Evolutionary conservation across 2,797 vertebrate genomes (phyloP).

Genomic region (Hipposideros larvatus): DNA sequence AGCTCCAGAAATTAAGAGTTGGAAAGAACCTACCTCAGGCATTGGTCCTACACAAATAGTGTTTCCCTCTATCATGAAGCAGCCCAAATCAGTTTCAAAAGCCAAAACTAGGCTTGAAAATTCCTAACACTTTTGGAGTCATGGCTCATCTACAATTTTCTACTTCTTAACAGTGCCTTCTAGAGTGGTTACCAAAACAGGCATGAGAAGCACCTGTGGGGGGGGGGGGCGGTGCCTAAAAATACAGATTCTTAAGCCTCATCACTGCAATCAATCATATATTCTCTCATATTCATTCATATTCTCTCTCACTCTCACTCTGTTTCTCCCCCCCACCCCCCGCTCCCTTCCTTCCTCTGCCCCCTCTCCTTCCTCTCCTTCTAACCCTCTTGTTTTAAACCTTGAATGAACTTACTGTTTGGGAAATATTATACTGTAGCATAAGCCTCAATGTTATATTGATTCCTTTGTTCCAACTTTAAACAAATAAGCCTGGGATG

Average conservation of each 20-base stretch:
- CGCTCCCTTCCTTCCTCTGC: background rate
- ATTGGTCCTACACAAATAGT: background rate
- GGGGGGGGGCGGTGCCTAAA: background rate
- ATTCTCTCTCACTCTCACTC: no score
- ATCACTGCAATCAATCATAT: constrained; percentile 5
- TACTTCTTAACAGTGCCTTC: constrained; percentile 34
- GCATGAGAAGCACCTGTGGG: background rate
- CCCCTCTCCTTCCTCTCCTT: background rate
- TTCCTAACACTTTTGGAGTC: constrained; percentile 43
- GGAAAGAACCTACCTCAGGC: background rate
- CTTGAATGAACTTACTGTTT: constrained; percentile 58
- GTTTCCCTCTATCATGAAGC: background rate
- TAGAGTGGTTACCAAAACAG: background rate
- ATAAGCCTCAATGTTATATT: constrained; percentile 39
- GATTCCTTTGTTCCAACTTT: constrained; percentile 53
- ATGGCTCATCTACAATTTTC: constrained; percentile 29
- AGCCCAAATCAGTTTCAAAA: constrained; percentile 53
- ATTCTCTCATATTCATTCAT: background rate
- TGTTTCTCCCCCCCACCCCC: background rate
- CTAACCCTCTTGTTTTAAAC: constrained; percentile 19
- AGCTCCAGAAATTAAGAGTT: constrained; percentile 23
- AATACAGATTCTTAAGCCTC: constrained; percentile 10
- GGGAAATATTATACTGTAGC: constrained; percentile 15
- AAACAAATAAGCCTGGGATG: constrained; percentile 52
- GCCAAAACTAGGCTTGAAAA: constrained; percentile 32